Conservation (phyloP, 2,113 vertebrate species). For the Apus apus region DNA sequence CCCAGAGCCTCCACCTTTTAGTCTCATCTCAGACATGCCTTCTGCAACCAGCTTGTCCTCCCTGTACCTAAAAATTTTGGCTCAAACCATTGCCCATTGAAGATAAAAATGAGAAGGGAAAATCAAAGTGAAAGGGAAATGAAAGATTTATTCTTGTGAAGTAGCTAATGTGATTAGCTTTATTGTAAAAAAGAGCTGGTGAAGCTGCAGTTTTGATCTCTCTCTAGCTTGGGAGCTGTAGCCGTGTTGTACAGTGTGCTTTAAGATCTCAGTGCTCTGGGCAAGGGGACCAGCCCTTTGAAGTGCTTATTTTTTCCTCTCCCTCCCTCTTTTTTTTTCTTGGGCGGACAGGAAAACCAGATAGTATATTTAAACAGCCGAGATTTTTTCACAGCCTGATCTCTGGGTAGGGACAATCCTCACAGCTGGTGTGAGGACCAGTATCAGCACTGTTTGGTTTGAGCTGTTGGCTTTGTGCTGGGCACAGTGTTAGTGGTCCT, state of each 20-base stretch:
- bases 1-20: background rate
- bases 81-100: background rate
- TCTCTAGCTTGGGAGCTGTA: background rate
- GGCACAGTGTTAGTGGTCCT: background rate
- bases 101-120: constrained; percentile 17
- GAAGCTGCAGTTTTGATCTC: constrained; percentile 48
- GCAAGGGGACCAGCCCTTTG: background rate
- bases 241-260: background rate
- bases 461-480: background rate
- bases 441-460: background rate
- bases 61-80: background rate
- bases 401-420: background rate
- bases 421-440: accelerated
- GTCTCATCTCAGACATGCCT: background rate
- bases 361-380: background rate
- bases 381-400: background rate
- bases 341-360: background rate
- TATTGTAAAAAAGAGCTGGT: background rate
- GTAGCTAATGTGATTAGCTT: constrained; percentile 32
- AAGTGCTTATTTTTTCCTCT: background rate
- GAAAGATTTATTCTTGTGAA: constrained; percentile 35
- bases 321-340: background rate
- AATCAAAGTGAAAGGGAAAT: constrained; percentile 45
- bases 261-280: constrained; percentile 13
- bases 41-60: background rate